Percentiles rank a stretch among this genome's conserved stretches.
Conservation (phyloP, 2,888 invertebrate species). For the Gymnosoma rotundatum region DNA sequence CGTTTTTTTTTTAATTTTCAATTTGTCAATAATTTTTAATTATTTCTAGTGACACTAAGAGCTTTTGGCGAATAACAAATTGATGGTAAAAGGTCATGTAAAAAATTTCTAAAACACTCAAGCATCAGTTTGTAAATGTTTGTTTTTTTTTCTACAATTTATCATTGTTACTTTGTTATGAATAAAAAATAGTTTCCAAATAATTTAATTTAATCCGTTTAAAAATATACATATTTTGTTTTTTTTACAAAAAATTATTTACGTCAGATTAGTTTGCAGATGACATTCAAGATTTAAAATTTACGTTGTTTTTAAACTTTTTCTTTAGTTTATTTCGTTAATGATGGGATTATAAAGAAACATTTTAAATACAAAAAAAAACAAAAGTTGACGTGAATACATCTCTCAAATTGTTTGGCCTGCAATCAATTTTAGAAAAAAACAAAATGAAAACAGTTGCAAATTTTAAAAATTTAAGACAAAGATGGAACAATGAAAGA, state of each 20-base stretch:
- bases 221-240: not conserved
- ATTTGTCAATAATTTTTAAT: too few relatives aligned
- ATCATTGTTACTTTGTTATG: too few relatives aligned
- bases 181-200: too few relatives aligned
- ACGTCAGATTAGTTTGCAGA: conserved; percentile 9
- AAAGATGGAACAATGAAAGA: not conserved
- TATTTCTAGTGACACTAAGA: too few relatives aligned
- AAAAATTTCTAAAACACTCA: too few relatives aligned
- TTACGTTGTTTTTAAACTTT: not conserved
- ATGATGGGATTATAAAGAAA: not conserved
- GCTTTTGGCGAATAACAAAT: too few relatives aligned
- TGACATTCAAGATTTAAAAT: conserved; percentile 18
- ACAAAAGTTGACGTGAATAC: not conserved
- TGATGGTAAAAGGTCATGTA: too few relatives aligned
- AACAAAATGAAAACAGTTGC: not conserved
- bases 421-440: not conserved
- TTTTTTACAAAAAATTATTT: not conserved
- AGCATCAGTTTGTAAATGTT: too few relatives aligned
- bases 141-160: too few relatives aligned
- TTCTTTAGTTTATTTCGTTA: not conserved
- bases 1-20: too few relatives aligned
- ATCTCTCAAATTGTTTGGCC: conserved; percentile 16
- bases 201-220: too few relatives aligned
- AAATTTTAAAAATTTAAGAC: not conserved
- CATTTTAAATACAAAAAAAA: too few relatives aligned